Base-by-base conservation (phyloP, 1,140 invertebrate genomes). In the Argopecten irradians region DNA sequence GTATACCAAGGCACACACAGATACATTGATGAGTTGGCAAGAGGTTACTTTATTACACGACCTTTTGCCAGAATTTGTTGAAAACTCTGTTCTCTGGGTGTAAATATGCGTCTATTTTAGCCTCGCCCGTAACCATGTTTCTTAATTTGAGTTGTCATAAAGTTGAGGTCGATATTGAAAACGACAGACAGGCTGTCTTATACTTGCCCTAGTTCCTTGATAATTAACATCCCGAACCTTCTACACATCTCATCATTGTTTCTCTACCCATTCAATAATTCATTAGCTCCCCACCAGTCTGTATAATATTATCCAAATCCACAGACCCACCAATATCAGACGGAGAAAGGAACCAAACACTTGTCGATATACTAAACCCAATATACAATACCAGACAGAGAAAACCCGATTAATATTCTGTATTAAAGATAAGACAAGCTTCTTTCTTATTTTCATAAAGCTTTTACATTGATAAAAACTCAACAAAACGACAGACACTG, bases 121-220 rank as follows among this genome's bases (percentile, higher is more conserved):
- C 55, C n/a, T 28, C 28, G 55, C 22, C 55, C 11, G 55, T 71
- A 71, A 71, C 28, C 55, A 71, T 71, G n/a, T 16, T 28, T 71
- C 55, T 71, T 71, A 28, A 71, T 71, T 71, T 71, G 55, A n/a
- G 55, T n/a, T n/a, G n/a, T 28, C 55, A n/a, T 71, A 71, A 71
- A 71, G 22, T 71, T 8, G 22, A 5, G 28, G 22, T 71, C 55
- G 5, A 28, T 28, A 71, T 71, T 28, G 55, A 71, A 71, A 71
- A 71, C 28, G 55, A 71, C 55, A 71, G 55, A 71, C 55, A 28
- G 22, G 0, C 22, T 71, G 55, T 71, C 55, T 71, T 71, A 71
- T 71, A 71, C 22, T 28, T 16, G 5, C 22, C 55, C 55, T n/a
- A 28, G 55, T 71, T 71, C 55, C 55, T 28, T 7, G 1, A 19